phyloP scores from a whole-genome alignment of 2,113 vertebrate species.

The Desmodus rotundus region DNA sequence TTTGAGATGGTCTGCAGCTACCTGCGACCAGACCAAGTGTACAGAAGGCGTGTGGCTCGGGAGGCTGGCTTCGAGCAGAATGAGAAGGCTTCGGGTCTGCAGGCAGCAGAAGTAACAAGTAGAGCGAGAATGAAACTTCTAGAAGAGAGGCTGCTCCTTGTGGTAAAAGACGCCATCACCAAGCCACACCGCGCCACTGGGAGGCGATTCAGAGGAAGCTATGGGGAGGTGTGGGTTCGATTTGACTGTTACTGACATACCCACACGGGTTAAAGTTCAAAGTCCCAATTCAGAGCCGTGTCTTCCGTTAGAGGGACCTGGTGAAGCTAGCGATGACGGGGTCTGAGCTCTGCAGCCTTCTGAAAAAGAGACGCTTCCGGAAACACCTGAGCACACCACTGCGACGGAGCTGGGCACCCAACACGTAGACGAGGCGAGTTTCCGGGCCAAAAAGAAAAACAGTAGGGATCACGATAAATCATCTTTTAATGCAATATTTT shows the following conservation, averaged over 20 bases:
- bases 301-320: background rate
- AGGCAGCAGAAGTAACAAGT: background rate
- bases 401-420: background rate
- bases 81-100: background rate
- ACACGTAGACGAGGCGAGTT: fast-evolving
- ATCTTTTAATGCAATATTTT: background rate
- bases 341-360: too few relatives aligned
- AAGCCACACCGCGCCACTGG: fast-evolving
- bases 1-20: background rate
- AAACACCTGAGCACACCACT: fast-evolving
- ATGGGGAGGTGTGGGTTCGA: background rate
- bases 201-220: background rate
- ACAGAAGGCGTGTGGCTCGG: fast-evolving
- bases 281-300: background rate
- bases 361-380: background rate
- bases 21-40: background rate
- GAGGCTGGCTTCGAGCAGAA: background rate
- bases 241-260: background rate
- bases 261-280: background rate
- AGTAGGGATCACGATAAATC: background rate
- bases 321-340: background rate
- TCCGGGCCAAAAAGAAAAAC: fast-evolving
- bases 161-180: background rate
- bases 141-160: background rate
- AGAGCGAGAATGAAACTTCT: background rate